A percentile compares a stretch with the other conserved stretches of the same genome.
Conservation (phyloP, 2,797 vertebrate genomes). For the Anniella stebbinsi region DNA sequence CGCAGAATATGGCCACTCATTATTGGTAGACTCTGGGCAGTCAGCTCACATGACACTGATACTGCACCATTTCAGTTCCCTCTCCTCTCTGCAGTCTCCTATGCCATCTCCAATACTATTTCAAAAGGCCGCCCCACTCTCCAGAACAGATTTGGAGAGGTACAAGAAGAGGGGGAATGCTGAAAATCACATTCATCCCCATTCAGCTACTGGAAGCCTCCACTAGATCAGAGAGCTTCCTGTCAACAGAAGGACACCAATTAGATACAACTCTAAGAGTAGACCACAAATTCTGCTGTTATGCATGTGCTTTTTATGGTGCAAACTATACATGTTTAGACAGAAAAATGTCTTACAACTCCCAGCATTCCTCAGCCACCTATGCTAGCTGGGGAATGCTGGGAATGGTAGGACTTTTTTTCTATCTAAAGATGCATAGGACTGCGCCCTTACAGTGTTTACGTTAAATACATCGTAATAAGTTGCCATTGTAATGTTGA, state of each 20-base stretch:
- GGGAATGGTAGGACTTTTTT: too few relatives aligned
- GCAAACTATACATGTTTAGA: too few relatives aligned
- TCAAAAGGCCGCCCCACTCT: not conserved
- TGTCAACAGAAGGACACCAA: not conserved
- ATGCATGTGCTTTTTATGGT: not conserved
- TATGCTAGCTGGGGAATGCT: not conserved
- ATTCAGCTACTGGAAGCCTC: too few relatives aligned
- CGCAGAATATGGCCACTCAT: too few relatives aligned
- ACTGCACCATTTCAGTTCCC: not conserved
- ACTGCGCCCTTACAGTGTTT: too few relatives aligned
- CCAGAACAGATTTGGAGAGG: not conserved
- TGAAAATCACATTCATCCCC: not conserved
- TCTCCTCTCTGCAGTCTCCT: too few relatives aligned
- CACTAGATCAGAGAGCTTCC: too few relatives aligned
- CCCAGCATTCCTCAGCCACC: too few relatives aligned
- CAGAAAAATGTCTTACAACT: too few relatives aligned
- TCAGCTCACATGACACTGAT: too few relatives aligned
- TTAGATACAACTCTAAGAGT: not conserved
- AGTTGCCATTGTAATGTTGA: not conserved
- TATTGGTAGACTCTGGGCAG: too few relatives aligned
- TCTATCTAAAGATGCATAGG: too few relatives aligned
- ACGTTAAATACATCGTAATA: not conserved
- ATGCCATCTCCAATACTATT: not conserved
- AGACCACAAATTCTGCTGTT: not conserved
- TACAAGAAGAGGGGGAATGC: not conserved